phyloP scores from a whole-genome alignment of 2,888 invertebrate species.

The Tholera decimalis region DNA sequence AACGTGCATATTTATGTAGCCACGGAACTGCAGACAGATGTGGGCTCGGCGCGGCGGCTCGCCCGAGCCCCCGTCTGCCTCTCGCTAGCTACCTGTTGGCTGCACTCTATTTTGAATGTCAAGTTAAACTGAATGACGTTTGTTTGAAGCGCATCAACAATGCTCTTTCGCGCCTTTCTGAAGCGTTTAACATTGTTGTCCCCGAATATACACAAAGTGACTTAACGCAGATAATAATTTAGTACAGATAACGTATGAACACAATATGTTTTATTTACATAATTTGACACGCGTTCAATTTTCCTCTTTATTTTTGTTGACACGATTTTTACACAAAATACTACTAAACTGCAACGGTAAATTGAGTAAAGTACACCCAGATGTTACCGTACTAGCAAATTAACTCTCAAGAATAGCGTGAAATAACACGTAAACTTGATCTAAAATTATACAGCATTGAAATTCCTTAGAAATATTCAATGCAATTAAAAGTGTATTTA shows the following conservation, averaged over 20 bases:
- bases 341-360: background rate
- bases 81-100: conserved; percentile 49
- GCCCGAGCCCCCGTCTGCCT: background rate
- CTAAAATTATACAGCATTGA: conserved; percentile 14
- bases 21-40: conserved; percentile 38
- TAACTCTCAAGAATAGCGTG: background rate
- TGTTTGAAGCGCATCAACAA: conserved; percentile 22
- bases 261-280: conserved; percentile 39
- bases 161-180: conserved; percentile 44
- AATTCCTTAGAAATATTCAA: background rate
- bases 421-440: conserved; percentile 2
- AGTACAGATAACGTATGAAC: conserved; percentile 24
- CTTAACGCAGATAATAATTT: conserved; percentile 40
- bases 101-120: conserved; percentile 52
- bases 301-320: conserved; percentile 11
- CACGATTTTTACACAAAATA: background rate
- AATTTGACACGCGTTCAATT: conserved; percentile 14
- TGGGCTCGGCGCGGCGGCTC: conserved; percentile 21
- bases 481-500: conserved; percentile 10
- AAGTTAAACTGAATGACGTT: conserved; percentile 49
- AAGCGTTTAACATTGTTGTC: conserved; percentile 17
- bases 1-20: conserved; percentile 44
- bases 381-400: conserved; percentile 1
- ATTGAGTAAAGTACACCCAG: conserved; percentile 3
- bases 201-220: conserved; percentile 39